Base-by-base conservation (phyloP, 2,797 vertebrate genomes). In the Thaleichthys pacificus region DNA sequence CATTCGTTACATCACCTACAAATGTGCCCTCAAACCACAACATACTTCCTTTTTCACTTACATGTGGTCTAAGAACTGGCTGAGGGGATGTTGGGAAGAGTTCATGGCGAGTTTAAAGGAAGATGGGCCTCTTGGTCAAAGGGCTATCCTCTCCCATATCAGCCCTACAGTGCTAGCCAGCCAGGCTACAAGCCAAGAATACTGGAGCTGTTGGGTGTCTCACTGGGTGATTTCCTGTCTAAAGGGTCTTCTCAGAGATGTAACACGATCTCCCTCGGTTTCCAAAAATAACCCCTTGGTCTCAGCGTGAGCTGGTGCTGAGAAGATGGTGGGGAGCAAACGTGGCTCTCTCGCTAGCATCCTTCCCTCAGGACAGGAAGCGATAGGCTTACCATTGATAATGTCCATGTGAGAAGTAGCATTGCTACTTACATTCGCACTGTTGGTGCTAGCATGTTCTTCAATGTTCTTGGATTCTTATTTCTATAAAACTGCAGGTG, bases 261-360 rank as follows among this genome's bases (percentile, higher is more conserved):
- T 86, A 91, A 91, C 68, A 65, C 7, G 76, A 90, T 89, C 82
- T 70, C 60, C 12, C 63, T 75, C 58, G 1, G 11, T 0, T 66
- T 91, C 91, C 88, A 88, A 91, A 93, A 91, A 93, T 93, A 93
- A 88, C 89, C 75, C 24, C 69, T 51, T 5, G 51, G 79, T 81
- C 88, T 79, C 88, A 75, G 82, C 84, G 76, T 86, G 88, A 86
- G 87, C 84, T 81, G 82, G 80, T 66, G 68, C 74, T 82, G 83
- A 77, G 76, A 76, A 76, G 80, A 76, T 78, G 69, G 82, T 24
- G 80, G 77, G 85, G 83, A 72, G 85, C 74, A 66, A 75, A 81
- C 77, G 78, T 81, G 78, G 42, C 42, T 47, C 42, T 14, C 2
- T 47, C 9, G 42, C 42, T 47, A 47, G 85, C 81, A 77, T 76